These are phyloP conservation scores for Drosophila nr. perissopoda DNA, from an alignment of 2,888 invertebrate genomes.

Conservation along the genomic window DNA sequence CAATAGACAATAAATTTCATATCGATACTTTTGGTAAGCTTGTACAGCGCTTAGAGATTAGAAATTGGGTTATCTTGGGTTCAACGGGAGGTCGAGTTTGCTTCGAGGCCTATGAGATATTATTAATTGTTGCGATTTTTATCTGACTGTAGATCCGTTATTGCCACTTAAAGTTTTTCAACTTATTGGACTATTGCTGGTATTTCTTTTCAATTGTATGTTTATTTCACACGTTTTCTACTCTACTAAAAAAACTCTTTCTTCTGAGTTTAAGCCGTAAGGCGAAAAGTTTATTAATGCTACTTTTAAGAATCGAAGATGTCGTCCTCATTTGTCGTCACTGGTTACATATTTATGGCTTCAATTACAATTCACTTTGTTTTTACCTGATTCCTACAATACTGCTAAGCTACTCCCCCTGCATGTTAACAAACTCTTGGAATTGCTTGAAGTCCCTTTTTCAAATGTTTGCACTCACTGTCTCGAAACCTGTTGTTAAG, in stretches of 20 bases:
- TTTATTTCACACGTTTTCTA: not conserved
- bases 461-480: not conserved
- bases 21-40: conserved; percentile 6
- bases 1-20: conserved; percentile 22
- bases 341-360: not conserved
- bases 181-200: not conserved
- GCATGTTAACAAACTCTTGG: not conserved
- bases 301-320: not conserved
- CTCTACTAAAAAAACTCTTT: not conserved
- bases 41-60: conserved; percentile 4
- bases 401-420: too few species aligned
- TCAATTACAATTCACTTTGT: not conserved
- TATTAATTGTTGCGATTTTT: not conserved
- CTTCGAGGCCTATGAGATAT: not conserved
- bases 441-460: not conserved
- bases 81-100: conserved; percentile 5
- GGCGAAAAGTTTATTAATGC: not conserved
- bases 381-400: not conserved
- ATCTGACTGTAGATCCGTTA: not conserved
- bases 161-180: not conserved
- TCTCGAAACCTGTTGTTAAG: conserved; percentile 20
- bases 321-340: not conserved
- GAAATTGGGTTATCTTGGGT: conserved; percentile 8
- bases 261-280: too few species aligned
- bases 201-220: not conserved